A percentile compares a stretch with the other conserved stretches of the same genome.
Evolutionary conservation across 2,888 invertebrate species (phyloP).

Genomic region (Coelopa pilipes): DNA sequence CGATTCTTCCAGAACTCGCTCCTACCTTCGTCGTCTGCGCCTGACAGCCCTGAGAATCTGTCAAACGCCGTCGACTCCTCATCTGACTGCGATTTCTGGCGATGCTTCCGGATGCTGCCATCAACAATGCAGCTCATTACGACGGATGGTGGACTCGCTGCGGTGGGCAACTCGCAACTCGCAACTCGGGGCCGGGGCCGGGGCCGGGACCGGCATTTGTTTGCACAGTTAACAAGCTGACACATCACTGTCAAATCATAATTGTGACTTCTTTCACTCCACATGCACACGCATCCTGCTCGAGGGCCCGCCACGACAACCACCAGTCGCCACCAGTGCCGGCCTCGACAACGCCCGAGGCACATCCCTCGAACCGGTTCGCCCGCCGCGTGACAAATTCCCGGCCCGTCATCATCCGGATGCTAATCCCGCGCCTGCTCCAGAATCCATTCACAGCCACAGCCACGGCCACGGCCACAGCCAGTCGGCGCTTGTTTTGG

Average conservation of each 20-base stretch:
- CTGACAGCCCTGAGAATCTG: slow-evolving; percentile 58
- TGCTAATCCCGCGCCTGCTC: slow-evolving; percentile 23
- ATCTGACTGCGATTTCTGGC: not conserved
- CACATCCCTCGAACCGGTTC: slow-evolving; percentile 8
- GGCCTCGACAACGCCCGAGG: not conserved
- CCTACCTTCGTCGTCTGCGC: not conserved
- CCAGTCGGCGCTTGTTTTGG: slow-evolving; percentile 23
- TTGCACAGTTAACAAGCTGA: slow-evolving; percentile 60
- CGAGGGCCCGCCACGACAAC: not conserved
- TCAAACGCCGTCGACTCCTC: slow-evolving; percentile 28
- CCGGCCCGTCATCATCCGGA: not conserved
- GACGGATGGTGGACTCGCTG: slow-evolving; percentile 6
- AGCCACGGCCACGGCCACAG: not conserved
- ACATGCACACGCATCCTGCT: too few relatives aligned
- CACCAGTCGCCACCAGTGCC: too few relatives aligned
- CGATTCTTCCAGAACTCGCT: not conserved
- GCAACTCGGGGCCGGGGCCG: slow-evolving; percentile 38
- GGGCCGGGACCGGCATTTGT: slow-evolving; percentile 48
- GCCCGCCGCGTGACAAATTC: too few relatives aligned
- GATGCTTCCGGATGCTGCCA: not conserved
- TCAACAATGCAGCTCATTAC: slow-evolving; percentile 51
- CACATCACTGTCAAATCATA: slow-evolving; percentile 64
- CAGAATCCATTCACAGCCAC: slow-evolving; percentile 23
- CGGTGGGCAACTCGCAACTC: not conserved
- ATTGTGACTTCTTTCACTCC: slow-evolving; percentile 21